Evolutionary conservation across 2,797 vertebrate species (phyloP), one percentile per base, ranked within the genome.

Genomic region (Sarcophilus harrisii): DNA sequence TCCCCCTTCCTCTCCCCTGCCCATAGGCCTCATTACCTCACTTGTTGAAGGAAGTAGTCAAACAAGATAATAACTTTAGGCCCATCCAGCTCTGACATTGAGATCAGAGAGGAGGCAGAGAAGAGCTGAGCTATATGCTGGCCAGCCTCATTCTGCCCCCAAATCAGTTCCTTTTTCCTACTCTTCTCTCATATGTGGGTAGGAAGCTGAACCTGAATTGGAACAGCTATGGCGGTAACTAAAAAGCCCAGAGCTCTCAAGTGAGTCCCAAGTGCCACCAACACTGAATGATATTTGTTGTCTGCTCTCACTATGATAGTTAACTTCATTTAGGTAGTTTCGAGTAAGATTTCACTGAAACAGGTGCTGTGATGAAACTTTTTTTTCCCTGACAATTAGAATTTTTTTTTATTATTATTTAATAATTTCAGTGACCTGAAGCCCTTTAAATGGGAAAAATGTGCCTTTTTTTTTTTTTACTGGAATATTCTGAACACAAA

Each of bases 141-240:
- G 9, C 73, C n/a, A 87, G 73, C 73, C 38, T n/a, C 73, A 87
- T 87, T 87, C 73, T 87, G 73, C 10, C 73, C 73, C 73, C 73
- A 87, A 87, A 87, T 87, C 73, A 87, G 73, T 87, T 87, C 73
- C 73, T 87, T 87, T 49, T 87, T 38, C 73, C 73, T 87, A 87
- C 73, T 24, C 73, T 87, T 87, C 21, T 49, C 73, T 45, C 38
- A 45, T 45, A 38, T 49, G 73, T 87, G 73, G 73, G 73, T 87
- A 87, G 73, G 73, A 38, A 87, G 38, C 73, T 87, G 73, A 87
- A 87, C 38, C 73, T 87, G 73, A 87, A 38, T 87, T 87, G 73
- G 73, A 87, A 87, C 73, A 87, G 73, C 38, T 45, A 87, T 87
- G 73, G 73, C 73, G 73, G 38, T 87, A 87, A 87, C 73, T 27